phyloP scores from a whole-genome alignment of 1,140 invertebrate genomes.

The Microplitis mediator region DNA sequence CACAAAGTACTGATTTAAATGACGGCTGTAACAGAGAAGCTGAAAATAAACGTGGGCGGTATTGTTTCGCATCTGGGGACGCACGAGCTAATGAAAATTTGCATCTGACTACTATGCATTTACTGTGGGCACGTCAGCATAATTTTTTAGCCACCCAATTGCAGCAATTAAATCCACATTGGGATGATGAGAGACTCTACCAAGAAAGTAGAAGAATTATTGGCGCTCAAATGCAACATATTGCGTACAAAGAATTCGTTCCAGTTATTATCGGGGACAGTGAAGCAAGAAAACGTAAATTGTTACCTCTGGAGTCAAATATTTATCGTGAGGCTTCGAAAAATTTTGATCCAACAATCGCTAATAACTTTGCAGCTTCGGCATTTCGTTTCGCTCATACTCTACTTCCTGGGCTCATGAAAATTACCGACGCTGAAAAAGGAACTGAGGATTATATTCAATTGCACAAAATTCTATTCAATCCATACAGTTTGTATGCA shows the following conservation, averaged over 20 bases:
- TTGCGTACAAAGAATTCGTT: slow-evolving; percentile 88
- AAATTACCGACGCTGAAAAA: slow-evolving; percentile 65
- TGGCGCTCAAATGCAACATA: slow-evolving; percentile 82
- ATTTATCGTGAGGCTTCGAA: slow-evolving; percentile 60
- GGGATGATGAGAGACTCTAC: slow-evolving; percentile 82
- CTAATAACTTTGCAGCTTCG: slow-evolving; percentile 90
- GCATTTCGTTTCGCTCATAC: slow-evolving; percentile 93
- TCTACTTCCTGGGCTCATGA: slow-evolving; percentile 75
- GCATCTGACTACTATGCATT: slow-evolving; percentile 81
- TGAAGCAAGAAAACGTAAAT: slow-evolving; percentile 62
- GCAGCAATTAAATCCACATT: slow-evolving; percentile 73
- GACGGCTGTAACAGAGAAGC: slow-evolving; percentile 77
- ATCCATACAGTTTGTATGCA: slow-evolving; percentile 78
- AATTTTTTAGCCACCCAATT: slow-evolving; percentile 76
- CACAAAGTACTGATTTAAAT: slow-evolving; percentile 71
- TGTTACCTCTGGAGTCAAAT: slow-evolving; percentile 67
- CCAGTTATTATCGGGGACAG: slow-evolving; percentile 76
- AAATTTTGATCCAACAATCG: slow-evolving; percentile 78
- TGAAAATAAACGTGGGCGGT: slow-evolving; percentile 71
- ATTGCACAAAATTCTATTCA: slow-evolving; percentile 81
- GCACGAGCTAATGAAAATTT: slow-evolving; percentile 81
- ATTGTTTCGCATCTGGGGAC: slow-evolving; percentile 82
- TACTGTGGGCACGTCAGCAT: slow-evolving; percentile 82
- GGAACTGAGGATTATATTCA: slow-evolving; percentile 72
- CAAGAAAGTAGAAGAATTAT: slow-evolving; percentile 84